phyloP scores from a whole-genome alignment of 2,888 invertebrate genomes.

The Amphipoea oculea region DNA sequence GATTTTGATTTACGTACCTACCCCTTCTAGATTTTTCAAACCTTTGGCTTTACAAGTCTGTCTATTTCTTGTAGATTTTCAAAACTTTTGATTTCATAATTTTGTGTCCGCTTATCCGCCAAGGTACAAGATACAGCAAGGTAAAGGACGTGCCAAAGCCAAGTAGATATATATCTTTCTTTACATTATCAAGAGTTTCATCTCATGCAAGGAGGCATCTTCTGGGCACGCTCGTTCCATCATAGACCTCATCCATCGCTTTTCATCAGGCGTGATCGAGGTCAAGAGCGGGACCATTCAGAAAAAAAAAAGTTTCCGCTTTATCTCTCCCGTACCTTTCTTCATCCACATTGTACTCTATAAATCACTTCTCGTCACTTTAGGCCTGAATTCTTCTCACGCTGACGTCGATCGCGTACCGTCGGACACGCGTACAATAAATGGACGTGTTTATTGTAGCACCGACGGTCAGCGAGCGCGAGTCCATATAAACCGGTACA shows the following conservation, averaged over 20 bases:
- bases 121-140: not conserved
- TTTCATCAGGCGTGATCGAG: no score
- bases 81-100: not conserved
- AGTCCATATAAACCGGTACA: no score
- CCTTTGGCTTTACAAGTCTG: not conserved
- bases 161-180: slow-evolving; percentile 17
- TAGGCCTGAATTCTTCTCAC: not conserved
- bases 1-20: not conserved
- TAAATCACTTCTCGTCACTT: slow-evolving; percentile 41
- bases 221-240: no score
- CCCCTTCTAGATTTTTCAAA: no score
- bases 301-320: not conserved
- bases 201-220: no score
- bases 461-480: no score
- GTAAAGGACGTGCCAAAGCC: not conserved
- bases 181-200: slow-evolving; percentile 41
- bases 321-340: slow-evolving; percentile 27
- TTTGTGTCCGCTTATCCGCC: not conserved
- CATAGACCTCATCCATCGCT: no score
- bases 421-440: no score
- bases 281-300: no score
- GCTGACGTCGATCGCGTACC: no score
- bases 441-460: no score
- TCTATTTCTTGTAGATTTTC: not conserved
- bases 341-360: slow-evolving; percentile 25